Evolutionary conservation across 2,888 invertebrate genomes (phyloP).

Genomic region (Malthinus flaveolus): DNA sequence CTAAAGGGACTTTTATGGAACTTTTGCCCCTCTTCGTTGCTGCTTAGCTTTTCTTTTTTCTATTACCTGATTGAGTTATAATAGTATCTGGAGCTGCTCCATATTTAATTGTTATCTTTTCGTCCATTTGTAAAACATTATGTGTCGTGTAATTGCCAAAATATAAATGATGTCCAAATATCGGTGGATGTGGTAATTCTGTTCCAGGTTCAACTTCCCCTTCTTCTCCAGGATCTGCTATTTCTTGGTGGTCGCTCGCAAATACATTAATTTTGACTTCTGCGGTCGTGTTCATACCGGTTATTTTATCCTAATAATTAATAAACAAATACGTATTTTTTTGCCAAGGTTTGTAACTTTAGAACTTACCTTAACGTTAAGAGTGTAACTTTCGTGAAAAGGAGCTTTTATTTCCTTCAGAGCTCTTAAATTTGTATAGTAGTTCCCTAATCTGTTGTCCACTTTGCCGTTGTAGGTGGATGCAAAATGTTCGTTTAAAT

Average conservation of each 20-base stretch:
- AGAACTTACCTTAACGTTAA: no score
- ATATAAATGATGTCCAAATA: conserved; percentile 1
- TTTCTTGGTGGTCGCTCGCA: no score
- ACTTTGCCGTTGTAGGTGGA: neutral
- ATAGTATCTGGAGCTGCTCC: neutral
- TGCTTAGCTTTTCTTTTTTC: neutral
- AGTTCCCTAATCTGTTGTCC: neutral
- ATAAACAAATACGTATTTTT: no score
- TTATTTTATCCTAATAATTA: no score
- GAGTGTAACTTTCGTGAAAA: neutral
- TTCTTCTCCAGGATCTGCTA: no score
- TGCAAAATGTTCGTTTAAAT: neutral
- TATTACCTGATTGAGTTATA: conserved; percentile 1
- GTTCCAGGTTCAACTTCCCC: no score
- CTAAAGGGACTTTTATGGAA: no score
- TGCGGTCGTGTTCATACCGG: no score
- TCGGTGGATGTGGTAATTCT: conserved; percentile 5
- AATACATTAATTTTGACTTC: no score
- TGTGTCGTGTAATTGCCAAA: conserved; percentile 4
- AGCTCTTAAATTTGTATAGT: neutral
- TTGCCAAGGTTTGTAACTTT: no score
- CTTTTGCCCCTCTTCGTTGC: no score
- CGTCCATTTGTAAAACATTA: neutral
- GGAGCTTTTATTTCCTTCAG: neutral
- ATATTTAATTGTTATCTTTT: neutral